Evolutionary conservation across 2,113 vertebrate species (phyloP).

Genomic region (Nycticryphes semicollaris): DNA sequence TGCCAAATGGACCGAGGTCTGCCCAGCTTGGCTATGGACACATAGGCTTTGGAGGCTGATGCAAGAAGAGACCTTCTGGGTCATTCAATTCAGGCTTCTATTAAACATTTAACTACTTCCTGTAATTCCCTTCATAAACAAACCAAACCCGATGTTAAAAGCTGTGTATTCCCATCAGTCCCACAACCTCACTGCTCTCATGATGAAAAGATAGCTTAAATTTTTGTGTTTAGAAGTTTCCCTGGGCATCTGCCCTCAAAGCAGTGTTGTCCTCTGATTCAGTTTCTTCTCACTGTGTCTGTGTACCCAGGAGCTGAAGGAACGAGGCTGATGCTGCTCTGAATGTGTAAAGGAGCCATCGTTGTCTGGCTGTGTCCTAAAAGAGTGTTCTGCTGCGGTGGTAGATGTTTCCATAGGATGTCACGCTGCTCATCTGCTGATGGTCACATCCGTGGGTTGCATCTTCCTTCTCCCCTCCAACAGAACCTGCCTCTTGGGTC

Average conservation of each 20-base stretch:
- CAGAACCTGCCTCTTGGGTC: not conserved
- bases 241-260: not conserved
- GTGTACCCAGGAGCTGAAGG: not conserved
- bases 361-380: not conserved
- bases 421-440: not conserved
- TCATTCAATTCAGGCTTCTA: not conserved
- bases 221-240: not conserved
- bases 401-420: not conserved
- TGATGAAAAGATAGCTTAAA: not conserved
- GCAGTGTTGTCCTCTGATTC: not conserved
- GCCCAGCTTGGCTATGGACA: not conserved
- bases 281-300: not conserved
- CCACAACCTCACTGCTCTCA: not conserved
- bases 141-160: not conserved
- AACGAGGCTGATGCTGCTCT: not conserved
- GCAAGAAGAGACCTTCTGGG: not conserved
- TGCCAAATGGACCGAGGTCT: not conserved
- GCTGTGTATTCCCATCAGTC: not conserved
- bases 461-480: not conserved
- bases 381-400: accelerated
- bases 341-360: not conserved
- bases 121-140: not conserved
- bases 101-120: not conserved
- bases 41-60: not conserved
- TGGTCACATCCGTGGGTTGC: not conserved